phyloP scores from a whole-genome alignment of 1,140 invertebrate genomes.

The Bombus superbus region DNA sequence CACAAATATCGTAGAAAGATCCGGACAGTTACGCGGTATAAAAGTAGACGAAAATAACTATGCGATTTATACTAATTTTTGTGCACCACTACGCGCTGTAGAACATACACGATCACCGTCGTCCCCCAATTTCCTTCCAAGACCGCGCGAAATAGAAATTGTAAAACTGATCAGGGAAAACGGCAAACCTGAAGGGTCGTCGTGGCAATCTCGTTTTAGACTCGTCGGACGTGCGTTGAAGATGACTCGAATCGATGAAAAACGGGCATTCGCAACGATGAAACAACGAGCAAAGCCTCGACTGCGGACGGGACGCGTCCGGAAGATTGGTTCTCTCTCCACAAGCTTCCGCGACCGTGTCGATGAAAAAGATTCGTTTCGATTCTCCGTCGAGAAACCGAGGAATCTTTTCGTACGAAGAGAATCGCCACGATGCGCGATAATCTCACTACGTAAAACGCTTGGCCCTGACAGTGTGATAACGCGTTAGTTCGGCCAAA shows the following conservation, averaged over 20 bases:
- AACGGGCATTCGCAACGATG: neutral
- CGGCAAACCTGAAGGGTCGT: neutral
- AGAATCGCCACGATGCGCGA: neutral
- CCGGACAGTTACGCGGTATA: slow-evolving; percentile 34
- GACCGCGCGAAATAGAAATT: neutral
- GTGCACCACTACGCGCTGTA: neutral
- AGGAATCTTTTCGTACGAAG: neutral
- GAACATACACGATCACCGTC: neutral
- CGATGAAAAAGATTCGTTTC: neutral
- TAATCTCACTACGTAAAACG: neutral
- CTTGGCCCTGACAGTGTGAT: slow-evolving; percentile 68
- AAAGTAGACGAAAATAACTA: slow-evolving; percentile 57
- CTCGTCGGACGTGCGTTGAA: neutral
- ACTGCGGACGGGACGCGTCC: slow-evolving; percentile 33
- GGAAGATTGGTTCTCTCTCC: neutral
- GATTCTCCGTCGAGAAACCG: neutral
- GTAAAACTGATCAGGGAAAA: slow-evolving; percentile 1
- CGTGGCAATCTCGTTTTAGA: neutral
- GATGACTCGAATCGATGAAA: neutral
- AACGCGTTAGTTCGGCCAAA: slow-evolving; percentile 58
- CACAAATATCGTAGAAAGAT: slow-evolving; percentile 18
- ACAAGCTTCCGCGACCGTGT: neutral
- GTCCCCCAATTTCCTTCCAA: neutral
- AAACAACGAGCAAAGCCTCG: slow-evolving; percentile 18
- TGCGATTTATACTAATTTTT: slow-evolving; percentile 23